Conservation (phyloP, 2,888 invertebrate genomes). For the Lithophane leautieri region DNA sequence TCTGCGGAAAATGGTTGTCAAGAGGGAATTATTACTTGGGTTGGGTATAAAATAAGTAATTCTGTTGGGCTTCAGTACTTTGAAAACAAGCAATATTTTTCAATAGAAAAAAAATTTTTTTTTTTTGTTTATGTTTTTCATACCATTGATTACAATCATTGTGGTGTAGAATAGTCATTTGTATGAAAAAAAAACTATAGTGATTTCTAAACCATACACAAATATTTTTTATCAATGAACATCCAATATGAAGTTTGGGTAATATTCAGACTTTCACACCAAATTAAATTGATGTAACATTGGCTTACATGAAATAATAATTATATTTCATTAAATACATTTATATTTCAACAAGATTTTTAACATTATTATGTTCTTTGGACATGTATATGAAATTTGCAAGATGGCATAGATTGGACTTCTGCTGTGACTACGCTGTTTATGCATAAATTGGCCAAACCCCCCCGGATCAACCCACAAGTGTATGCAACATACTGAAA, state of each 20-base stretch:
- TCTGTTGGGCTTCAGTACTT: not conserved
- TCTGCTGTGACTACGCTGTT: conserved; percentile 98
- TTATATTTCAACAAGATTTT: conserved; percentile 9
- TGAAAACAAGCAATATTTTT: not conserved
- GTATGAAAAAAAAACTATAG: too few relatives aligned
- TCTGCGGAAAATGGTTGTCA: not conserved
- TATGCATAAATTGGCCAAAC: conserved; percentile 98
- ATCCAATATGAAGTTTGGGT: not conserved
- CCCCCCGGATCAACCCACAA: conserved; percentile 98
- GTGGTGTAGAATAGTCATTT: too few relatives aligned
- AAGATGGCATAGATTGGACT: conserved; percentile 97
- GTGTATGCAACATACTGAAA: conserved; percentile 97
- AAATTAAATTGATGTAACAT: not conserved
- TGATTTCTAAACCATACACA: too few relatives aligned
- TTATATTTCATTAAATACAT: conserved; percentile 18
- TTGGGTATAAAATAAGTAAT: not conserved
- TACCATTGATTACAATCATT: not conserved
- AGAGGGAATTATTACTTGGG: not conserved
- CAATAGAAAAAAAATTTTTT: not conserved
- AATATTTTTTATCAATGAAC: not conserved
- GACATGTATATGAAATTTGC: conserved; percentile 97
- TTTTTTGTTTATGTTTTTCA: too few relatives aligned
- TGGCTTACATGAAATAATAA: not conserved
- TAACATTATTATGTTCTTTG: conserved; percentile 86
- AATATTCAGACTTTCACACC: not conserved